Conservation (phyloP, 2,888 invertebrate species). For the Lucinisca nassula region DNA sequence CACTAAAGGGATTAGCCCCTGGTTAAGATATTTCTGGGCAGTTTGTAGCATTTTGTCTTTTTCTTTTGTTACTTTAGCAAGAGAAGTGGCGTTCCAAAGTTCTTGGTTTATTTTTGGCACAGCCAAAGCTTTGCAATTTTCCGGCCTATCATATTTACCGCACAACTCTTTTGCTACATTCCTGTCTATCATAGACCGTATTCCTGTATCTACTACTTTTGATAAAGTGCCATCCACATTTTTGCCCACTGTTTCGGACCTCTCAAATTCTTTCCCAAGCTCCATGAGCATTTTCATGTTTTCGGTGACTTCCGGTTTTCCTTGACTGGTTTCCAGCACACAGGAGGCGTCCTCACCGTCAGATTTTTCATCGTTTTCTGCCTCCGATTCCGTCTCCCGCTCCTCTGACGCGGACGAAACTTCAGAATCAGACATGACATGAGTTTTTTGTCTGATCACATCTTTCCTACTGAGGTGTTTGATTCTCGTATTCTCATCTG, state of each 20-base stretch:
- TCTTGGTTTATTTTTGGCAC: conserved; percentile 20
- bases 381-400: neutral
- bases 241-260: neutral
- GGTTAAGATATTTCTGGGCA: neutral
- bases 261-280: neutral
- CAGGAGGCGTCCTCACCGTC: neutral
- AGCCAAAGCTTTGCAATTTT: neutral
- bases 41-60: neutral
- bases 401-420: neutral
- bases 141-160: neutral
- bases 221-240: neutral
- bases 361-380: neutral
- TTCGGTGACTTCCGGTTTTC: neutral
- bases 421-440: neutral
- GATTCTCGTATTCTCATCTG: neutral
- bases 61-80: neutral
- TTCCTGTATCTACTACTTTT: neutral
- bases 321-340: neutral
- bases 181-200: neutral
- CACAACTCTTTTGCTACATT: neutral
- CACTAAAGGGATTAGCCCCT: conserved; percentile 10
- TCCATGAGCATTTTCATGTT: neutral
- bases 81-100: neutral
- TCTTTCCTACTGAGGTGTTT: neutral
- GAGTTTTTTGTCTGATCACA: neutral